Conservation (phyloP, 2,113 vertebrate species). For the Dunckerocampus dactyliophorus region DNA sequence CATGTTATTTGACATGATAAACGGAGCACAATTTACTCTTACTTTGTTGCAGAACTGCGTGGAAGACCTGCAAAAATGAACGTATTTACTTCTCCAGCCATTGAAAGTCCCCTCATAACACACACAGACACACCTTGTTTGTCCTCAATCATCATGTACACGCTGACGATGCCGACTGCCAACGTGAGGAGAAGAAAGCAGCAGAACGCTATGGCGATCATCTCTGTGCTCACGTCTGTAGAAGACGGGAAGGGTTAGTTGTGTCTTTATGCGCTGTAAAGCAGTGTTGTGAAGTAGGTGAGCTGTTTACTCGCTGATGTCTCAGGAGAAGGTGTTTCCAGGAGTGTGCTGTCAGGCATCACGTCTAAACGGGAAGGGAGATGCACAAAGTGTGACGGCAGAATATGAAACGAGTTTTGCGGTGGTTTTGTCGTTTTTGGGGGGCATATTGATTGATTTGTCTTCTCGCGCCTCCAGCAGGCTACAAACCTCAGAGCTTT, state of each 20-base stretch:
- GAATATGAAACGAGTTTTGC: not conserved
- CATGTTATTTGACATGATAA: not conserved
- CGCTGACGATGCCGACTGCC: conserved; percentile 16
- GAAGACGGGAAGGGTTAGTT: not conserved
- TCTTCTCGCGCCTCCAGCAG: too few species aligned
- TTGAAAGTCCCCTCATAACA: not conserved
- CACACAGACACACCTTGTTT: conserved; percentile 34
- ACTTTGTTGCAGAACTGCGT: conserved; percentile 24
- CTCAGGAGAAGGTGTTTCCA: conserved; percentile 14
- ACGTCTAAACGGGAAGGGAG: conserved; percentile 31
- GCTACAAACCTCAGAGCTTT: too few species aligned
- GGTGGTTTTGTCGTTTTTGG: too few species aligned
- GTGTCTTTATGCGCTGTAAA: too few species aligned
- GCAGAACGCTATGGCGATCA: conserved; percentile 57
- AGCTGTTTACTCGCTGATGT: conserved; percentile 32
- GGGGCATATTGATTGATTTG: too few species aligned
- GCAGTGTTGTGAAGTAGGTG: not conserved
- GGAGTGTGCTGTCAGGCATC: conserved; percentile 12
- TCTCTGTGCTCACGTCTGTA: conserved; percentile 43
- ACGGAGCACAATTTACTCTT: conserved; percentile 22
- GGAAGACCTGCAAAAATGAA: conserved; percentile 8
- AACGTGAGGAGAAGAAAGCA: conserved; percentile 59
- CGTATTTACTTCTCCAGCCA: not conserved
- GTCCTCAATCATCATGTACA: conserved; percentile 29
- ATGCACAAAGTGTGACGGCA: not conserved